Base-by-base conservation (phyloP, 1,140 invertebrate genomes). In the Drosophila equinoxialis region DNA sequence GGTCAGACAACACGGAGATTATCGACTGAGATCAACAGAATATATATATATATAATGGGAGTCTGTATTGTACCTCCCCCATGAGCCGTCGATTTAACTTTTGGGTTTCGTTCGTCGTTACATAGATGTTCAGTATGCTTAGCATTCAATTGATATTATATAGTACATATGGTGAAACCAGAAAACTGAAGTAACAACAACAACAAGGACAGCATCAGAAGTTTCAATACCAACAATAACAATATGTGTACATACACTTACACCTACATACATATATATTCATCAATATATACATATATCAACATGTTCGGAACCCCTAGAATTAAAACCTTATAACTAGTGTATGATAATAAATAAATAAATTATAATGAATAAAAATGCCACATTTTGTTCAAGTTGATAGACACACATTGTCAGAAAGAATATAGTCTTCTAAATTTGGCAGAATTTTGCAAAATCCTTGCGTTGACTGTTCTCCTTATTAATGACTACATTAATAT, bases 211-310 rank as follows among this genome's bases (percentile, higher is more conserved):
- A 51, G 17, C 17, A 23, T 8, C 45, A 51, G 45, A 51, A 10
- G 45, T 51, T 51, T 51, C 45, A 51, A 51, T 51, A 51, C 45
- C 45, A 51, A 51, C 45, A 51, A 51, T 51, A 51, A 51, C 45
- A 23, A 51, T 51, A 11, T 51, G 20, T 51, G 45, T 51, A 51
- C 45, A 51, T 51, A 51, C 45, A 51, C 7, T 51, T 51, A 51
- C 20, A 20, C 45, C 45, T 51, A 51, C 20, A 51, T 51, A 51
- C 20, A 51, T 51, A 51, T 20, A 51, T 20, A 48, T 48, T 20
- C 6, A 48, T 48, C 6, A 20, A 51, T 51, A 23, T 20, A 51
- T 51, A 37, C 35, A 51, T 51, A 51, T 23, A 51, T 23, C 10
- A 51, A 51, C 17, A 51, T 23, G 45, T 51, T 51, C 45, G 45